Evolutionary conservation across 2,888 invertebrate genomes (phyloP).

Genomic region (Rhabditophanes sp.): DNA sequence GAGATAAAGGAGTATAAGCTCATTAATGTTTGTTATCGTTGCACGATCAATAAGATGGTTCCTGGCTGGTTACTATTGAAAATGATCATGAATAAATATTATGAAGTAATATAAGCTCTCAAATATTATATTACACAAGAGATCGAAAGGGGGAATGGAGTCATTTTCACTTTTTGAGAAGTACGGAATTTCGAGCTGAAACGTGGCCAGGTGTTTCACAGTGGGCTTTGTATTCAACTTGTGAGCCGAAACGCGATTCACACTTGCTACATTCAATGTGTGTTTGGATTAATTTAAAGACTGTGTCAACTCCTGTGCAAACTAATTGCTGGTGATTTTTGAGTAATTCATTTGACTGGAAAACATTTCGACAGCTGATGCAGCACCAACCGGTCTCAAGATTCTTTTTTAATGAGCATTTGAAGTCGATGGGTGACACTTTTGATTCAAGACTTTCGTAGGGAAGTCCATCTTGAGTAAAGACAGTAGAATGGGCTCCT

Average conservation of each 20-base stretch:
- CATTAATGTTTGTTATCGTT: no score
- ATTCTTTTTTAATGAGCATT: conserved; percentile 8
- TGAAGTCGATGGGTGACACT: conserved; percentile 13
- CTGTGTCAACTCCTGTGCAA: conserved; percentile 15
- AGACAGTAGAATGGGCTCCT: conserved; percentile 14
- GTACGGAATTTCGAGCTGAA: no score
- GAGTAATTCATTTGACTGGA: conserved; percentile 34
- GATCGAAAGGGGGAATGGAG: no score
- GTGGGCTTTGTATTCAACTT: no score
- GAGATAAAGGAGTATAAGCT: no score
- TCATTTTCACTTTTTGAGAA: no score
- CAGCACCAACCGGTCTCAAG: conserved; percentile 44
- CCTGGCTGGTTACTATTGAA: no score
- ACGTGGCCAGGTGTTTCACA: no score
- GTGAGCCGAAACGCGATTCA: conserved; percentile 23
- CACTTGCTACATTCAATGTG: conserved; percentile 37
- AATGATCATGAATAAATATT: no score
- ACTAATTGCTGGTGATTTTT: conserved; percentile 31
- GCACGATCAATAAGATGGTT: no score
- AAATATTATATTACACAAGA: no score
- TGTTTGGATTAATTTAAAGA: conserved; percentile 30
- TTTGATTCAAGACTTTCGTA: conserved; percentile 9
- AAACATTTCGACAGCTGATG: conserved; percentile 36
- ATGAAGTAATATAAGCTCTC: no score
- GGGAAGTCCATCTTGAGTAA: conserved; percentile 21